A percentile compares a stretch with the other conserved stretches of the same genome.
Conservation (phyloP, 2,797 vertebrate species). For the Mus caroli region DNA sequence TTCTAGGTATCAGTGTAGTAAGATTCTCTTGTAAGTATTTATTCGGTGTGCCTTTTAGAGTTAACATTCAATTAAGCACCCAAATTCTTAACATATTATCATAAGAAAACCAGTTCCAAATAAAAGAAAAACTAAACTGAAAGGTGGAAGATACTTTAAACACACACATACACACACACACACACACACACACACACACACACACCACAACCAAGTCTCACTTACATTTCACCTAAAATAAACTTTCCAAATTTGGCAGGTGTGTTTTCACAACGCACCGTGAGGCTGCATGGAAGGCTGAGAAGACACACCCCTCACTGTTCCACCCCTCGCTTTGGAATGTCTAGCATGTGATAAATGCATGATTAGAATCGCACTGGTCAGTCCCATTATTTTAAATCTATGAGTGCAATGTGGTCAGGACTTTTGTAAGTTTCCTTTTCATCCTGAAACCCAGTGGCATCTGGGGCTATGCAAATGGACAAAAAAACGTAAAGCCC, state of each 20-base stretch:
- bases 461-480: conserved; percentile 87
- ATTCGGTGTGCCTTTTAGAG: conserved; percentile 74
- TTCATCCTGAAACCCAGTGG: conserved; percentile 85
- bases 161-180: neutral
- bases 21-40: conserved; percentile 76
- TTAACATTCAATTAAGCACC: conserved; percentile 76
- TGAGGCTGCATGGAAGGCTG: conserved; percentile 70
- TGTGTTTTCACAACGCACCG: conserved; percentile 68
- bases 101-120: conserved; percentile 6
- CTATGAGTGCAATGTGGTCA: conserved; percentile 81
- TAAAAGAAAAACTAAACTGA: conserved; percentile 20
- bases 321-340: conserved; percentile 80
- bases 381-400: conserved; percentile 86
- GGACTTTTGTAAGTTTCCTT: conserved; percentile 87
- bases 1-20: conserved; percentile 77
- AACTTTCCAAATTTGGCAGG: conserved; percentile 66
- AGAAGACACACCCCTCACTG: conserved; percentile 78
- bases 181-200: neutral
- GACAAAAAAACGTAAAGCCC: conserved; percentile 89
- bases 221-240: conserved; percentile 67
- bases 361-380: conserved; percentile 82
- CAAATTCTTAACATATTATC: conserved; percentile 69
- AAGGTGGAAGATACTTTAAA: conserved; percentile 59
- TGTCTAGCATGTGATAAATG: conserved; percentile 85
- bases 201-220: conserved; percentile 59